Conservation (phyloP, 2,797 vertebrate species). For the Sciurus vulgaris region DNA sequence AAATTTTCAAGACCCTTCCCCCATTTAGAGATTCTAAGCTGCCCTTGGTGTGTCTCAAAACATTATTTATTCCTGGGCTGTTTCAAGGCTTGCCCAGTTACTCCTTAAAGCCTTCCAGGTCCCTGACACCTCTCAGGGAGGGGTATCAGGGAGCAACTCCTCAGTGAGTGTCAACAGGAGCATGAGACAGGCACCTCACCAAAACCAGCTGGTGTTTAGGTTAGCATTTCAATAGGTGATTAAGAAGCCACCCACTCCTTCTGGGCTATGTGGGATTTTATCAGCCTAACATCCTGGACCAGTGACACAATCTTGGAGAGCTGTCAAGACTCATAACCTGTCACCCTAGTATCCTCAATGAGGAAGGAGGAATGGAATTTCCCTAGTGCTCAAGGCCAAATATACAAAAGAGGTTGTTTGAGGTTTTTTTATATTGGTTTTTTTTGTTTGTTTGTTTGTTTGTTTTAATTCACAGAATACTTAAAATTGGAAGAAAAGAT, state of each 20-base stretch:
- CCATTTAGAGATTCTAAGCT: not conserved
- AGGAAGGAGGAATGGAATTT: slow-evolving; percentile 65
- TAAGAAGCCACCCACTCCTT: not conserved
- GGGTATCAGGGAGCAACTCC: not conserved
- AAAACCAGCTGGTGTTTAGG: not conserved
- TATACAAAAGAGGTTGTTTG: not conserved
- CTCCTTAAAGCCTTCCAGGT: not conserved
- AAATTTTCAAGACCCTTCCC: not conserved
- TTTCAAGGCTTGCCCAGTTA: not conserved
- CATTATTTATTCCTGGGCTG: not conserved
- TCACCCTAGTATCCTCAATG: not conserved
- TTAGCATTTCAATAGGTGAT: not conserved
- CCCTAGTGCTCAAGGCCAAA: not conserved
- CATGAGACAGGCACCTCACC: not conserved
- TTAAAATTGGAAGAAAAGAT: slow-evolving; percentile 53
- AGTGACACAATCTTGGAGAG: slow-evolving; percentile 47
- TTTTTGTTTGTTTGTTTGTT: not conserved
- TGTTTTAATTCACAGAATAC: not conserved
- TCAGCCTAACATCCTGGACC: not conserved
- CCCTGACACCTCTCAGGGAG: not conserved
- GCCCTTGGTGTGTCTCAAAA: not conserved
- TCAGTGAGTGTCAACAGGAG: not conserved
- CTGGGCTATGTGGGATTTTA: not conserved
- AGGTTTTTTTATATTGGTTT: too few relatives aligned
- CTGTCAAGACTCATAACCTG: slow-evolving; percentile 61